Evolutionary conservation across 1,140 invertebrate species (phyloP).

Genomic region (Drosophila mojavensis): DNA sequence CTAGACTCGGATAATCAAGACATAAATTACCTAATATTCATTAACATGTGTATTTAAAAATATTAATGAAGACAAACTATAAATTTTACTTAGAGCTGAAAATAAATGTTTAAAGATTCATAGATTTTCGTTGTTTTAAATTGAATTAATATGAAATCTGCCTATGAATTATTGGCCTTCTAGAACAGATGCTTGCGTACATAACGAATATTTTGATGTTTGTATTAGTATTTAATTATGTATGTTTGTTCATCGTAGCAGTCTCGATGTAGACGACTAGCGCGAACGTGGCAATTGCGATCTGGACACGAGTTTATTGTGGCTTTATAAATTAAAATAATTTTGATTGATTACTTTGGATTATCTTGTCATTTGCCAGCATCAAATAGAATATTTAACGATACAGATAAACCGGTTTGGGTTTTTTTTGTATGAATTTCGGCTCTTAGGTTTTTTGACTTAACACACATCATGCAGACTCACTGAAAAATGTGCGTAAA

Average conservation of each 20-base stretch:
- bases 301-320: conserved; percentile 79
- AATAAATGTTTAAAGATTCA: no score
- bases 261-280: conserved; percentile 5
- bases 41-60: no score
- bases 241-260: conserved; percentile 1
- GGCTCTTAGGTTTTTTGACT: conserved; percentile 58
- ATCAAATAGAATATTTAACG: conserved; percentile 84
- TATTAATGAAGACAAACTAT: no score
- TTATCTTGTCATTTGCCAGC: conserved; percentile 84
- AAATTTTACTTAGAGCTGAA: no score
- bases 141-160: not conserved
- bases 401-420: conserved; percentile 79
- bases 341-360: conserved; percentile 84
- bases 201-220: not conserved
- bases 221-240: conserved; percentile 18
- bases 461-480: conserved; percentile 63
- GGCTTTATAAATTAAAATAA: conserved; percentile 84
- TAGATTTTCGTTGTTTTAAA: no score
- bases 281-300: conserved; percentile 76
- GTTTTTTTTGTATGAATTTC: conserved; percentile 70
- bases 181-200: not conserved
- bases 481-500: conserved; percentile 65
- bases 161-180: not conserved
- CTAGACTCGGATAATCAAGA: no score
- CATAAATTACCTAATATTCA: no score